Percentiles rank a stretch among this genome's conserved stretches.
phyloP scores from a whole-genome alignment of 2,888 invertebrate species.

The Oconnorella tubifera region DNA sequence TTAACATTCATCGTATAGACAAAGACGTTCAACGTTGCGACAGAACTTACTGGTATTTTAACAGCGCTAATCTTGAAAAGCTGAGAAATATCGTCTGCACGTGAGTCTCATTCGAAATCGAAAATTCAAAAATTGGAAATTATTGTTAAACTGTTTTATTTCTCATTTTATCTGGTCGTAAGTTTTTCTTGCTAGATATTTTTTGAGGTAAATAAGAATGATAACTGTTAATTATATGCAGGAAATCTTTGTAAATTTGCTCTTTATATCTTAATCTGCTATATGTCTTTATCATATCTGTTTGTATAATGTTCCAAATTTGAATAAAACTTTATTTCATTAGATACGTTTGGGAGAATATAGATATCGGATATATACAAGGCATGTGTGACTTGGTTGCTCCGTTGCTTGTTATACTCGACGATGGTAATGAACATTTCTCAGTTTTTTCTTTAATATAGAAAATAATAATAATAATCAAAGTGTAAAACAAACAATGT shows the following conservation, averaged over 20 bases:
- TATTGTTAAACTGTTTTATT: no score
- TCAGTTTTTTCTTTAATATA: no score
- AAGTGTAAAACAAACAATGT: no score
- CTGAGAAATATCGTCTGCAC: constrained; percentile 93
- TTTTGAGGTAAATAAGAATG: no score
- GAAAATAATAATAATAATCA: no score
- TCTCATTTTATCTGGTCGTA: no score
- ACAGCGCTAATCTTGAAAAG: constrained; percentile 81
- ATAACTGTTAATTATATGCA: no score
- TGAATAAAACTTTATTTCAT: not conserved
- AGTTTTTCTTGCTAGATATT: no score
- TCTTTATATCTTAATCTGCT: no score
- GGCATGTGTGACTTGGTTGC: constrained; percentile 96
- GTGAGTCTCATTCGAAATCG: constrained; percentile 61
- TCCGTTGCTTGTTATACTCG: constrained; percentile 83
- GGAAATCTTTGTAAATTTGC: no score
- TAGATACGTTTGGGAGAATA: constrained; percentile 93
- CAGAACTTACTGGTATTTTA: constrained; percentile 88
- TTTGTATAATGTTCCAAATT: not conserved
- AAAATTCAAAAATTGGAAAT: no score
- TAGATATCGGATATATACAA: constrained; percentile 92
- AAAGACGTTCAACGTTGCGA: constrained; percentile 95
- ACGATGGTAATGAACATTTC: constrained; percentile 71
- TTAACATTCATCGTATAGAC: constrained; percentile 90
- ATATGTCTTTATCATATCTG: no score